These are phyloP conservation scores for Thumatha senex DNA, from an alignment of 2,888 invertebrate genomes.

Conservation along the genomic window DNA sequence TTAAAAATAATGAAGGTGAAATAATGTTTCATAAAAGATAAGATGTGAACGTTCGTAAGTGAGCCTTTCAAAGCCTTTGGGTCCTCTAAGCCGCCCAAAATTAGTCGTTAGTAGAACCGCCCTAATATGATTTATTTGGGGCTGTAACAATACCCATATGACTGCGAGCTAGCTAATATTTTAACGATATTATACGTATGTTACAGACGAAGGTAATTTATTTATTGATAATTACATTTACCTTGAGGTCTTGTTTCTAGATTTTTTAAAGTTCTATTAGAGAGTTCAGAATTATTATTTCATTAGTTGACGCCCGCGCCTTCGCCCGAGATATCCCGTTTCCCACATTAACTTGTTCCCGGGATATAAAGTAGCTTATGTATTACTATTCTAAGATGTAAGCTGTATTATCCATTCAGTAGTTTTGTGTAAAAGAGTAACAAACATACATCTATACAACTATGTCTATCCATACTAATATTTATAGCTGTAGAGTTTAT, in stretches of 20 bases:
- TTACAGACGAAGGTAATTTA: background rate
- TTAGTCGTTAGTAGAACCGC: constrained; percentile 17
- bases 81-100: constrained; percentile 8
- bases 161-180: constrained; percentile 14
- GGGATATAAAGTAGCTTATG: too few species aligned
- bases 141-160: constrained; percentile 11
- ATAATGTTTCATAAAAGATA: background rate
- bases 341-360: too few species aligned
- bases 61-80: background rate
- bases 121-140: constrained; percentile 30
- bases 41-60: background rate
- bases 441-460: too few species aligned
- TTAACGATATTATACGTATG: constrained; percentile 5
- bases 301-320: too few species aligned
- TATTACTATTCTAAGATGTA: too few species aligned
- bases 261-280: background rate
- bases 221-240: background rate
- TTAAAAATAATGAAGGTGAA: background rate
- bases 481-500: too few species aligned
- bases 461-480: too few species aligned
- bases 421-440: too few species aligned
- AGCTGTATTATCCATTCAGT: too few species aligned
- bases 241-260: background rate
- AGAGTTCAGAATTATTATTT: too few species aligned
- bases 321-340: too few species aligned